A percentile compares a stretch with the other conserved stretches of the same genome.
These are phyloP conservation scores for Thaumetopoea pityocampa DNA, from an alignment of 1,140 invertebrate genomes.

Conservation along the genomic window DNA sequence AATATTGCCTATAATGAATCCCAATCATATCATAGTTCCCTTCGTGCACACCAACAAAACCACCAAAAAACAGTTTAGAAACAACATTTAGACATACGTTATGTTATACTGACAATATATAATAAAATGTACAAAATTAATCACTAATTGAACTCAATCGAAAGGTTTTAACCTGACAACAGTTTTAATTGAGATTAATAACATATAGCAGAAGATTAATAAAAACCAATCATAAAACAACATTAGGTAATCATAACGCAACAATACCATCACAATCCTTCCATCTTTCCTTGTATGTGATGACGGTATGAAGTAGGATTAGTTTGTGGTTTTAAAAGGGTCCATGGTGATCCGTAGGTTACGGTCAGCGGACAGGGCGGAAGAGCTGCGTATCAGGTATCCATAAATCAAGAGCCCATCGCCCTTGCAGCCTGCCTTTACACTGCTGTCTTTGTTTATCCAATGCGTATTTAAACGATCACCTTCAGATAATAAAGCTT, in stretches of 20 bases:
- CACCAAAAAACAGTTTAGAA: too few species aligned
- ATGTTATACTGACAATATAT: too few species aligned
- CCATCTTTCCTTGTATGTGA: constrained; percentile 3
- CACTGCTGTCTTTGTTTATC: constrained; percentile 48
- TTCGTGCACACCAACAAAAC: too few species aligned
- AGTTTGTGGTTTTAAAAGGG: constrained; percentile 39
- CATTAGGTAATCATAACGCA: not conserved
- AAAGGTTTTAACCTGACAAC: too few species aligned
- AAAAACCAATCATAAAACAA: constrained; percentile 15
- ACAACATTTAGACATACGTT: too few species aligned
- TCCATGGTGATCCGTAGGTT: constrained; percentile 43
- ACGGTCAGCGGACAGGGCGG: constrained; percentile 57
- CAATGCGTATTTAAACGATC: constrained; percentile 36
- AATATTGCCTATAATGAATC: too few species aligned
- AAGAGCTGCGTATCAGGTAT: constrained; percentile 57
- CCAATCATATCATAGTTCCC: too few species aligned
- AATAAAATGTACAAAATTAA: too few species aligned
- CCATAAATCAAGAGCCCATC: constrained; percentile 58
- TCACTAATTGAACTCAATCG: too few species aligned
- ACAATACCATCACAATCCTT: constrained; percentile 9
- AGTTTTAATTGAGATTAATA: constrained; percentile 1
- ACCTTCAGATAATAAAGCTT: constrained; percentile 36
- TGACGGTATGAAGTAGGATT: constrained; percentile 11
- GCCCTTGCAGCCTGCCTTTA: constrained; percentile 39
- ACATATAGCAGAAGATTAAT: constrained; percentile 3